Base-by-base conservation (phyloP, 2,113 vertebrate species). In the Polypterus senegalus region DNA sequence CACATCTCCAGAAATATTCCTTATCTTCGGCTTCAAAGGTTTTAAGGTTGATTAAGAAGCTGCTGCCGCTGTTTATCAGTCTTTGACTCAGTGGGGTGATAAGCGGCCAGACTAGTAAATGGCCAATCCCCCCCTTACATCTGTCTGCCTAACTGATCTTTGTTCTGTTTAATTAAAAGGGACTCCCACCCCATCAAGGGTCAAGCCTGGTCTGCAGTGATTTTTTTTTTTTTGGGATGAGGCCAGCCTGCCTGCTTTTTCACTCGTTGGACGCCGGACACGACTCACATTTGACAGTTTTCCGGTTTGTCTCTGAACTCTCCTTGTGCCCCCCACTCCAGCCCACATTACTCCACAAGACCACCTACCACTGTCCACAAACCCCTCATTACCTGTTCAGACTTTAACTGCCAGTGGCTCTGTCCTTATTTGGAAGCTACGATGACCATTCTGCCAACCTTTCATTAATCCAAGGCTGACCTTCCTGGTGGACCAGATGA, bases 61-160 rank as follows among this genome's bases (percentile, higher is more conserved):
- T 79, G 74, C 77, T 73, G 76, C 79, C 74, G 2, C 80, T 83
- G 83, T 86, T 87, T 86, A 86, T 87, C 83, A 79, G 83, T 81
- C 80, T 77, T 71, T 73, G 80, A 71, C 77, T 75, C 75, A 71
- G 77, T 73, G 72, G 76, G 66, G 70, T 71, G 83, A 86, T 86
- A 84, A 85, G 82, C 86, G 79, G 80, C 74, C 72, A 80, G 75
- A 77, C 81, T 77, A 82, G 84, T 83, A 83, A 79, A 82, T 79
- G 82, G 79, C 81, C 81, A 79, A 82, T 84, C 83, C 81, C 79
- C 79, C 71, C 76, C 77, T 80, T 80, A 83, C 85, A 85, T 87
- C 84, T 84, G 83, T 87, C 70, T 83, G 80, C 82, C 82, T 86
- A 87, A 86, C 83, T 87, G 83, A 87, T 87, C 83, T 86, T 64